These are phyloP conservation scores for Dallia pectoralis DNA, from an alignment of 2,797 vertebrate species.

Conservation along the genomic window DNA sequence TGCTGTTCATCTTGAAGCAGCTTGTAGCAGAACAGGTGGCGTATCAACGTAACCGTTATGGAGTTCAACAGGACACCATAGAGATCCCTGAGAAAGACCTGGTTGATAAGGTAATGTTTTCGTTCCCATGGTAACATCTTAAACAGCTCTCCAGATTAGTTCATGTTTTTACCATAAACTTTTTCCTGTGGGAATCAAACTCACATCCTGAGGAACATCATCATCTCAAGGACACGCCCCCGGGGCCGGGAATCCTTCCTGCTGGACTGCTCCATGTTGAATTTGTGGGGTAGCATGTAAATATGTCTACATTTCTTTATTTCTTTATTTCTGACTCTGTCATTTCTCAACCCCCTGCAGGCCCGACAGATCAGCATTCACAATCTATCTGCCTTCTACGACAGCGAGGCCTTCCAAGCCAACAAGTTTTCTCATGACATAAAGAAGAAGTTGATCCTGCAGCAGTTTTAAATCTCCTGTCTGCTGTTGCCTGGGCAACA, in stretches of 20 bases:
- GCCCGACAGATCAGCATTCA: conserved; percentile 96
- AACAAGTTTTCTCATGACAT: conserved; percentile 88
- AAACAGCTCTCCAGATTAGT: too few species aligned
- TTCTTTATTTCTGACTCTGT: not conserved
- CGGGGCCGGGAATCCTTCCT: too few species aligned
- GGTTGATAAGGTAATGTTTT: conserved; percentile 84
- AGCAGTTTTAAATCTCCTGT: conserved; percentile 79
- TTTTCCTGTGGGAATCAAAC: too few species aligned
- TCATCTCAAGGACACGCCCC: too few species aligned
- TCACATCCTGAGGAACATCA: too few species aligned
- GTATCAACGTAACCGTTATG: conserved; percentile 95
- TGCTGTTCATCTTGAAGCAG: conserved; percentile 97
- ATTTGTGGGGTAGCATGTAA: too few species aligned
- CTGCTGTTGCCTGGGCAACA: not conserved
- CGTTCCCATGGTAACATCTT: not conserved
- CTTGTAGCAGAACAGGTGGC: conserved; percentile 91
- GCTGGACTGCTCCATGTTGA: too few species aligned
- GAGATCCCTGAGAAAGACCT: conserved; percentile 93
- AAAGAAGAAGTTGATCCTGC: conserved; percentile 90
- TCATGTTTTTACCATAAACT: too few species aligned
- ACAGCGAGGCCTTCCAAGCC: conserved; percentile 87
- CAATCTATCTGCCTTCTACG: conserved; percentile 88
- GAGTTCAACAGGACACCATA: conserved; percentile 87
- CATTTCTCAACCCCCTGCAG: conserved; percentile 56
- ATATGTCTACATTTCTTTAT: conserved; percentile 2